These are phyloP conservation scores for Calypte anna DNA, from an alignment of 2,113 vertebrate species.

Conservation along the genomic window DNA sequence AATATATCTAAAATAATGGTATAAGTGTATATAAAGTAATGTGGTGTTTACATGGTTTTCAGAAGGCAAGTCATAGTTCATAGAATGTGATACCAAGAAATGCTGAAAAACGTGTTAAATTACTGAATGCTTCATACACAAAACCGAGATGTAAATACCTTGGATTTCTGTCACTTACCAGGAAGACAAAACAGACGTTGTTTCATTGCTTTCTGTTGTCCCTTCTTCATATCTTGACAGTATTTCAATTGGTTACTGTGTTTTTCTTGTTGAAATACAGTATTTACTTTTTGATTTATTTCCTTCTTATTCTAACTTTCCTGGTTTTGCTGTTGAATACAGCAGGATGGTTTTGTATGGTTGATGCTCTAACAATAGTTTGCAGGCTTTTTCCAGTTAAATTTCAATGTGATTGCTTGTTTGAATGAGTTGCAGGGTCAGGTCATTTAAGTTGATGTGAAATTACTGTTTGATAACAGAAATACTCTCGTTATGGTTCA, in stretches of 20 bases:
- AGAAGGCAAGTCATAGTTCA: not conserved
- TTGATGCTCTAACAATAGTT: not conserved
- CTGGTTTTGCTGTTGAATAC: not conserved
- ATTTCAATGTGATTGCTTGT: not conserved
- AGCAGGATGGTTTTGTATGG: not conserved
- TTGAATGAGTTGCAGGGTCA: not conserved
- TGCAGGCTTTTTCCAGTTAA: not conserved
- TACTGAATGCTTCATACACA: not conserved
- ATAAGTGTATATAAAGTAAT: not conserved
- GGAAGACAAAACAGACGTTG: not conserved
- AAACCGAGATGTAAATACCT: not conserved
- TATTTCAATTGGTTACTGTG: not conserved
- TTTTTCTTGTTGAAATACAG: not conserved
- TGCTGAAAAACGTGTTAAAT: not conserved
- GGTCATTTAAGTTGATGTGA: not conserved
- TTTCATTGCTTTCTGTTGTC: not conserved
- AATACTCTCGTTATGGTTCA: constrained; percentile 5
- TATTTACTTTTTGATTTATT: not conserved
- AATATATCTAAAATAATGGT: not conserved
- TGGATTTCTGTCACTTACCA: not conserved
- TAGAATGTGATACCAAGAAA: not conserved
- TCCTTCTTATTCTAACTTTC: not conserved
- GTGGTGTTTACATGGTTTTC: not conserved
- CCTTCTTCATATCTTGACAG: not conserved
- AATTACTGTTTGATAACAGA: constrained; percentile 3